phyloP scores from a whole-genome alignment of 2,113 vertebrate genomes.

The Tachysurus fulvidraco region DNA sequence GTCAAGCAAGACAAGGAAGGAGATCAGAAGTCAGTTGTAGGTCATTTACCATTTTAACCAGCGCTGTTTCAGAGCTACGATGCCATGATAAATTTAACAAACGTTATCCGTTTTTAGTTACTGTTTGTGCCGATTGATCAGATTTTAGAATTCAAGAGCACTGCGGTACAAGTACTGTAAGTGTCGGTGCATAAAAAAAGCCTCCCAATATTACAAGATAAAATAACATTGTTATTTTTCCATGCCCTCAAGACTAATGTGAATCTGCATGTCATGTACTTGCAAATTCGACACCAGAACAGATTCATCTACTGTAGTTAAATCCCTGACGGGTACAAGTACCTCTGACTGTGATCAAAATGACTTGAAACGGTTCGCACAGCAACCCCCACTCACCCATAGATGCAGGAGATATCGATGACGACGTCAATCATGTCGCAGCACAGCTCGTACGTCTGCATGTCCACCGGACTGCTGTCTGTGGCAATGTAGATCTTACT shows the following conservation, averaged over 20 bases:
- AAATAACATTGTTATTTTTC: not conserved
- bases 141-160: too few species aligned
- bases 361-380: not conserved
- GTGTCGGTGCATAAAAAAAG: too few species aligned
- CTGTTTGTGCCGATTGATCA: too few species aligned
- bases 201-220: not conserved
- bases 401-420: constrained; percentile 99
- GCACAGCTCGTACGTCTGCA: constrained; percentile 98
- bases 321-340: not conserved
- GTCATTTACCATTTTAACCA: too few species aligned
- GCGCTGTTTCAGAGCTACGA: too few species aligned
- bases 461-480: constrained; percentile 98
- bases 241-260: not conserved
- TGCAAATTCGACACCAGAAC: not conserved
- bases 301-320: not conserved
- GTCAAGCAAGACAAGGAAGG: too few species aligned
- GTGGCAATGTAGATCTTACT: constrained; percentile 99
- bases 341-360: not conserved
- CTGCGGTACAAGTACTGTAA: too few species aligned
- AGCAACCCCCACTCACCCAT: constrained; percentile 81
- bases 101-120: too few species aligned
- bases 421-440: constrained; percentile 99
- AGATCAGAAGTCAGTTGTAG: too few species aligned
- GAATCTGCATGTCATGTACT: not conserved
- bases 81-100: too few species aligned